Base-by-base conservation (phyloP, 2,113 vertebrate genomes). In the Paracyprichromis sp. region DNA sequence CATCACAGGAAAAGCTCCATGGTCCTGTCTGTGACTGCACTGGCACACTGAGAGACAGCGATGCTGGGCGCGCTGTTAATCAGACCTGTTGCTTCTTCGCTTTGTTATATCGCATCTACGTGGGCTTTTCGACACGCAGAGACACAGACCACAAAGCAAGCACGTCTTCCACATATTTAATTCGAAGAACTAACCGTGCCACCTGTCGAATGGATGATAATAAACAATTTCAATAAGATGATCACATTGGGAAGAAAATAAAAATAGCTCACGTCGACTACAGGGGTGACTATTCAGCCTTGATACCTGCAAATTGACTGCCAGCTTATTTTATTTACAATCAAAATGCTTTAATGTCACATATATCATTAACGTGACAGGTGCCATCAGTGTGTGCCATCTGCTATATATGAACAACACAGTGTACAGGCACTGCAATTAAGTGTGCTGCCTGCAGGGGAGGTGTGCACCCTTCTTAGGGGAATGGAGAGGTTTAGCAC, bases 371-470 rank as follows among this genome's bases (percentile, higher is more conserved):
- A 59, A 89, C 29, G 12, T 52, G 83, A 31, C 81, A 89, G 86
- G 84, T 89, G 73, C 31, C 36, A 57, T 86, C 52, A 50, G 34
- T 52, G 47, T 2, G 3, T 3, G 3, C 83, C 89, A 92, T 89
- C 88, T 92, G 92, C 89, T 73, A n/a, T 82, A 78, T 40, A 40
- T 87, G 61, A 88, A 40, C 78, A 80, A 43, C 47, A 71, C 38
- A 87, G 17, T 82, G 63, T 79, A 50, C 14, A 79, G 29, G 45
- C 78, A 52, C 66, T 85, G 88, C 80, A 92, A 85, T 94, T 83
- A 73, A 87, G 76, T 59, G 31, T 89, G 89, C 73, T 43, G 87
- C 96, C 96, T 96, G 90, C 80, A 95, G 96, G 94, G 96, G 96
- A 92, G 89, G 94, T 94, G 88, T 95, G 93, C 80, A 90, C 90